Evolutionary conservation across 2,888 invertebrate species (phyloP), one percentile per base, ranked within the genome.

Genomic region (Ferrisia virgata): DNA sequence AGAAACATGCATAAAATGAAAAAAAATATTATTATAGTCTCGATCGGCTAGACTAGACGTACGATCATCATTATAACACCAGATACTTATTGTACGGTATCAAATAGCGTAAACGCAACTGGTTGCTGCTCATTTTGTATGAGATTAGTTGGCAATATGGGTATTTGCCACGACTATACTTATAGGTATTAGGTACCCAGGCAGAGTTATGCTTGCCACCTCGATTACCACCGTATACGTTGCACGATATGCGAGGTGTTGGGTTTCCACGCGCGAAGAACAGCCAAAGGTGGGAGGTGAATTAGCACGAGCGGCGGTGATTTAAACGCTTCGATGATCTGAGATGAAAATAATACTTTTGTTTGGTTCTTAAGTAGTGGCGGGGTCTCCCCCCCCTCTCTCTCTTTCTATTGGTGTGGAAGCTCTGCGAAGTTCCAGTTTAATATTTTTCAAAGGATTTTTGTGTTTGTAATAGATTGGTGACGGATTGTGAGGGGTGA

Each of bases 291-390:
- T 72, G 72, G 33, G 72, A 72, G 72, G 72, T 72, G n/a, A 72
- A 72, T 72, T 72, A 72, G 72, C 72, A 72, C 72, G 72, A 72
- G 33, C 72, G 47, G 33, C 72, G 47, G 72, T 72, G 33, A 72
- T 72, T 72, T 72, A 72, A 72, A 72, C 72, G 72, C 33, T 72
- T 33, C 33, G 33, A 9, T 47, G 47, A 47, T 40, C 43, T n/a
- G 43, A 3, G 47, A 3, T 47, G 47, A 47, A 18, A n/a, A 47
- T n/a, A n/a, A n/a, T n/a, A n/a, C n/a, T n/a, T n/a, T n/a, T n/a
- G n/a, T n/a, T n/a, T n/a, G n/a, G n/a, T n/a, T n/a, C n/a, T n/a
- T n/a, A n/a, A n/a, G n/a, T n/a, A n/a, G n/a, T n/a, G n/a, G n/a
- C n/a, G n/a, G n/a, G n/a, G n/a, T n/a, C n/a, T n/a, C n/a, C n/a